phyloP scores from a whole-genome alignment of 2,113 vertebrate genomes.

The Myanophis thanlyinensis region DNA sequence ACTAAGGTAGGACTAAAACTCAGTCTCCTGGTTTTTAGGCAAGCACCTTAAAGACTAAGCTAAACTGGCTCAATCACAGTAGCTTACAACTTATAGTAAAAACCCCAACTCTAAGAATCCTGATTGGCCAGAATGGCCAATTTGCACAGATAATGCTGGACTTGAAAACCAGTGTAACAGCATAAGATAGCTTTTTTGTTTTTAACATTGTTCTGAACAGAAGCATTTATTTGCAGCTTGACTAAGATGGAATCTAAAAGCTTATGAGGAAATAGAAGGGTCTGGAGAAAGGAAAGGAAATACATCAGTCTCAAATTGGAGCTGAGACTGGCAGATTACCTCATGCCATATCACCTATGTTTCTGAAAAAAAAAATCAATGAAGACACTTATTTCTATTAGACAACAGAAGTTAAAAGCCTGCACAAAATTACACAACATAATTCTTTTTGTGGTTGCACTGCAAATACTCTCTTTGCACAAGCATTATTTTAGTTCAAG shows the following conservation, averaged over 20 bases:
- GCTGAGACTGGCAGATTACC: neutral
- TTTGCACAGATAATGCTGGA: neutral
- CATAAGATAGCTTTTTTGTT: neutral
- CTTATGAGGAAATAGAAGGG: neutral
- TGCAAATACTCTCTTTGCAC: neutral
- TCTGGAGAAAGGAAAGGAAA: neutral
- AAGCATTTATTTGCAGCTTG: neutral
- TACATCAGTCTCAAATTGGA: neutral
- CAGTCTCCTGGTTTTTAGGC: neutral
- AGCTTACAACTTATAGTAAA: neutral
- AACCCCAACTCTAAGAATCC: neutral
- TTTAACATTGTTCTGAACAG: neutral
- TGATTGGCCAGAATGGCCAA: neutral
- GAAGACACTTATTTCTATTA: slow-evolving; percentile 8
- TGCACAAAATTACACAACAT: neutral
- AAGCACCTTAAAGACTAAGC: neutral
- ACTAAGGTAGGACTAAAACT: neutral
- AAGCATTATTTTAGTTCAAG: neutral
- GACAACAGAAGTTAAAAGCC: neutral
- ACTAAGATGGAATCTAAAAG: neutral
- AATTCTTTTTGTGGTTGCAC: neutral
- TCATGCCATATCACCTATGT: neutral
- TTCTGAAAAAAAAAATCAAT: neutral
- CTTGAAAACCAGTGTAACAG: neutral
- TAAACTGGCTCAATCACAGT: neutral